These are phyloP conservation scores for Drosophila pseudotalamancana DNA, from an alignment of 2,888 invertebrate genomes.

Conservation along the genomic window DNA sequence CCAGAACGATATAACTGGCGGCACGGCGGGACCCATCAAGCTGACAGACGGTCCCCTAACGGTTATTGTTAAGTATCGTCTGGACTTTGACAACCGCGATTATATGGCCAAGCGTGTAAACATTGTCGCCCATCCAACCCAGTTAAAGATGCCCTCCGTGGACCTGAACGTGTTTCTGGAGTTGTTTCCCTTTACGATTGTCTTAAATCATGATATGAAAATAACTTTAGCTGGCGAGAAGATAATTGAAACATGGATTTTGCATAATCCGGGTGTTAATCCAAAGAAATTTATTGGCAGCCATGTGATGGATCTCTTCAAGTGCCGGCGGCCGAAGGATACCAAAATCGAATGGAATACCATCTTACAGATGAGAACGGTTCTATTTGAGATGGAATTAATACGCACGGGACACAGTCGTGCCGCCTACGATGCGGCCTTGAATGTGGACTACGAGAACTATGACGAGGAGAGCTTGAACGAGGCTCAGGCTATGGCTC, in stretches of 20 bases:
- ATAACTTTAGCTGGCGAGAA: constrained; percentile 92
- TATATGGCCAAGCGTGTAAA: constrained; percentile 86
- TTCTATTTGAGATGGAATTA: constrained; percentile 93
- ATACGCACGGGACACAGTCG: constrained; percentile 86
- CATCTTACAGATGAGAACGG: constrained; percentile 90
- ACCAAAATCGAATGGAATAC: constrained; percentile 93
- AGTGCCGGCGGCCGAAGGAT: constrained; percentile 91
- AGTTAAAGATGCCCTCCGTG: constrained; percentile 85
- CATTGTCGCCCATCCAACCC: constrained; percentile 82
- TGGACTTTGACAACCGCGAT: constrained; percentile 94
- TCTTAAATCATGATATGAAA: constrained; percentile 90
- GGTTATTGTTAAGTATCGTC: constrained; percentile 88
- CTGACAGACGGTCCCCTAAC: constrained; percentile 83
- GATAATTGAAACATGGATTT: constrained; percentile 90
- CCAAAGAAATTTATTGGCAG: constrained; percentile 87
- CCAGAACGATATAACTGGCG: constrained; percentile 84
- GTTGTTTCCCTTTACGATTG: constrained; percentile 94
- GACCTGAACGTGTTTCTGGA: constrained; percentile 89
- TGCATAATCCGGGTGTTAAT: constrained; percentile 84
- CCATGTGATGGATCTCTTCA: constrained; percentile 89
- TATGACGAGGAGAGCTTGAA: constrained; percentile 63
- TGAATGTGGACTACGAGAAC: constrained; percentile 75
- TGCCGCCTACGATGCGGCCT: constrained; percentile 71
- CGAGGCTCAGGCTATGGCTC: constrained; percentile 72
- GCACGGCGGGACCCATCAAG: constrained; percentile 80